These are phyloP conservation scores for Lutjanus argentimaculatus DNA, from an alignment of 2,797 vertebrate genomes.

Conservation along the genomic window DNA sequence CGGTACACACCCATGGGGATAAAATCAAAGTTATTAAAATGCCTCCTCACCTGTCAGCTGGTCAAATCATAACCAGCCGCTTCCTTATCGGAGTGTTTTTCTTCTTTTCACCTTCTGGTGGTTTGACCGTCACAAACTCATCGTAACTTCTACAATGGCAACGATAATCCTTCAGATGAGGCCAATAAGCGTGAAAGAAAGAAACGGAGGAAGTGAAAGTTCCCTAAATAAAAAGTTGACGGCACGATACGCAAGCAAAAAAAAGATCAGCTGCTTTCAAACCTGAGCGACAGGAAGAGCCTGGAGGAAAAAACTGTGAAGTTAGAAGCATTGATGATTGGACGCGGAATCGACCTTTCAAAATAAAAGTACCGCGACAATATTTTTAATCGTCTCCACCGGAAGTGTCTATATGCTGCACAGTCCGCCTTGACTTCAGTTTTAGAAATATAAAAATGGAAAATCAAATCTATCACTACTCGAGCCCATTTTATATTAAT, in stretches of 20 bases:
- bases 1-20: rapidly evolving
- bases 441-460: no score
- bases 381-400: background rate
- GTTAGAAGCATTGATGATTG: background rate
- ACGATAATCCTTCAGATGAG: background rate
- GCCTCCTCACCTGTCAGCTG: slow-evolving; percentile 56
- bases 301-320: background rate
- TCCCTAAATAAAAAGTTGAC: background rate
- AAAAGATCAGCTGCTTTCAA: slow-evolving; percentile 7
- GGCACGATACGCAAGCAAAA: background rate
- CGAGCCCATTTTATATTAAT: no score
- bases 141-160: background rate
- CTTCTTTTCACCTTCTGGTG: slow-evolving; percentile 4
- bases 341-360: background rate
- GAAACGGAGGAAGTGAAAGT: background rate
- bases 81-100: slow-evolving; percentile 18
- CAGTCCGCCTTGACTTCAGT: no score
- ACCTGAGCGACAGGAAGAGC: slow-evolving; percentile 35
- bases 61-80: slow-evolving; percentile 26
- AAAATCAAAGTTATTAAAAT: background rate
- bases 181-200: background rate
- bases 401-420: background rate
- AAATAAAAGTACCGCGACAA: background rate
- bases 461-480: no score
- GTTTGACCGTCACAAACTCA: slow-evolving; percentile 13